These are phyloP conservation scores for Yponomeuta sedellus DNA, from an alignment of 2,888 invertebrate species.

Conservation along the genomic window DNA sequence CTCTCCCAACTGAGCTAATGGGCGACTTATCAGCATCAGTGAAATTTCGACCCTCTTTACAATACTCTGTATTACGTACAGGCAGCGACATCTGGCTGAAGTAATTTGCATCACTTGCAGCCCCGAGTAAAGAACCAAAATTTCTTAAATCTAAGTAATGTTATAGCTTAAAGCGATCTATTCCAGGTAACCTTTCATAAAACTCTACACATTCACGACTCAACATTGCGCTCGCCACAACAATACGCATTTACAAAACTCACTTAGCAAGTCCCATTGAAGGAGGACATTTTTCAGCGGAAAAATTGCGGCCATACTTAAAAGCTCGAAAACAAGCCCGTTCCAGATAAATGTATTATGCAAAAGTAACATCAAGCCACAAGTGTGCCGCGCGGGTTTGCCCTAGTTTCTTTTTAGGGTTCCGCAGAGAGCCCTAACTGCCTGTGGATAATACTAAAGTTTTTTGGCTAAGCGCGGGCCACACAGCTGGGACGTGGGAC, in stretches of 20 bases:
- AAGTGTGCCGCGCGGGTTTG: conserved; percentile 32
- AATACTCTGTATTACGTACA: too few species aligned
- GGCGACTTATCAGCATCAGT: too few species aligned
- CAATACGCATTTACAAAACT: not conserved
- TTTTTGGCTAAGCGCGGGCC: too few species aligned
- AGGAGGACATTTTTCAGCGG: not conserved
- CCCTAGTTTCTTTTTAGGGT: conserved; percentile 45
- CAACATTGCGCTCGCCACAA: not conserved
- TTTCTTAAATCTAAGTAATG: too few species aligned
- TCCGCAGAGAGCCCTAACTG: not conserved
- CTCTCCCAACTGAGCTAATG: too few species aligned
- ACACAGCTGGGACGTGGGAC: too few species aligned
- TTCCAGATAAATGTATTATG: conserved; percentile 21
- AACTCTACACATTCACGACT: not conserved
- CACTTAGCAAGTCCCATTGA: conserved; percentile 1
- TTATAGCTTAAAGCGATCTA: too few species aligned
- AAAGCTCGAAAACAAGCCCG: conserved; percentile 11
- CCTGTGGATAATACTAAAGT: not conserved
- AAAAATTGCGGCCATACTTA: conserved; percentile 9
- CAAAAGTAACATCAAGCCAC: conserved; percentile 24
- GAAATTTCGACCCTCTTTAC: too few species aligned
- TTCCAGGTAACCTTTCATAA: too few species aligned
- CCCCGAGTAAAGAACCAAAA: too few species aligned
- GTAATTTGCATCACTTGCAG: too few species aligned
- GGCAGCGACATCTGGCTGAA: too few species aligned